phyloP scores from a whole-genome alignment of 2,113 vertebrate species.

The Erythrocebus patas region DNA sequence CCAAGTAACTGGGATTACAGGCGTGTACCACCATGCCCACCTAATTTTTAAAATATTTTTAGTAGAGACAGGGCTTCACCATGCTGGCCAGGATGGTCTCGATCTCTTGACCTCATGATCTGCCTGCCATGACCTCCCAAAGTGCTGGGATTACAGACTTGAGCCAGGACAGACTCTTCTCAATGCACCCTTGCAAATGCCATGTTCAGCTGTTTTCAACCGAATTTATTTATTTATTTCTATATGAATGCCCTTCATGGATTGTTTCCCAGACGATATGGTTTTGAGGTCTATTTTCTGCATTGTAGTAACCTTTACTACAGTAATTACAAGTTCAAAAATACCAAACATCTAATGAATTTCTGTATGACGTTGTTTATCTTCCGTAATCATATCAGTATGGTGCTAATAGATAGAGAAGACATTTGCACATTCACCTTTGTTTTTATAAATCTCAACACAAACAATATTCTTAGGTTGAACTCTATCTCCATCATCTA shows the following conservation, averaged over 20 bases:
- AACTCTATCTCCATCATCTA: slow-evolving; percentile 27
- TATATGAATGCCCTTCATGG: not conserved
- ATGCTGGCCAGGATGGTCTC: too few relatives aligned
- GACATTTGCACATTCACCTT: not conserved
- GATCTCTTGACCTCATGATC: too few relatives aligned
- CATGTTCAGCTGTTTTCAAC: not conserved
- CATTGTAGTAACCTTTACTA: not conserved
- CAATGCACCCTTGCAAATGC: not conserved
- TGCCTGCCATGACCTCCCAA: too few relatives aligned
- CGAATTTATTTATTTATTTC: not conserved
- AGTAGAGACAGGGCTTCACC: too few relatives aligned
- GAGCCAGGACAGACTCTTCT: not conserved
- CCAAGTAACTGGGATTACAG: too few relatives aligned
- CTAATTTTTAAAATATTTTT: too few relatives aligned
- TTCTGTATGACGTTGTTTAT: not conserved
- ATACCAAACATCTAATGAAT: not conserved
- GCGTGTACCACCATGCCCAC: too few relatives aligned
- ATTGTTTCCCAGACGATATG: not conserved
- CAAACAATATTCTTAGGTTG: not conserved
- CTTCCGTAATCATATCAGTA: not conserved
- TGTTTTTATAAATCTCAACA: slow-evolving; percentile 38
- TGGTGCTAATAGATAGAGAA: not conserved
- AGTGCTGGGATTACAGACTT: too few relatives aligned
- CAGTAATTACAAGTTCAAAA: not conserved
- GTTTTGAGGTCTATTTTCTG: not conserved